Evolutionary conservation across 1,140 invertebrate species (phyloP).

Genomic region (Sweltsa coloradensis): DNA sequence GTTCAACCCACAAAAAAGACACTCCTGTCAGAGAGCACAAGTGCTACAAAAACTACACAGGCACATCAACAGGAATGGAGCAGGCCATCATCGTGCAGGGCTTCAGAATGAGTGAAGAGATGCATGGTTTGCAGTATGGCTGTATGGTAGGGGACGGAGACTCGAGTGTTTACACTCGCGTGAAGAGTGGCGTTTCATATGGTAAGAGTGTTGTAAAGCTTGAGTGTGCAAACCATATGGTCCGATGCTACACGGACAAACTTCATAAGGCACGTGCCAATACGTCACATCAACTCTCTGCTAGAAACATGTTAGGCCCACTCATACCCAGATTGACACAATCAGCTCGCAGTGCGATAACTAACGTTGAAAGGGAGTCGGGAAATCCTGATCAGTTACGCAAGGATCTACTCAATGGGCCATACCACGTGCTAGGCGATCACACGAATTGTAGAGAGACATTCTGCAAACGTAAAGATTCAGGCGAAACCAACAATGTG

Average conservation of each 20-base stretch:
- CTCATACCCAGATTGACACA: neutral
- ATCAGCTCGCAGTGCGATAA: neutral
- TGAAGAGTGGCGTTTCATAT: slow-evolving; percentile 4
- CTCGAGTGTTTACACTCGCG: slow-evolving; percentile 8
- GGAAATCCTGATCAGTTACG: neutral
- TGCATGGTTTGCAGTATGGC: neutral
- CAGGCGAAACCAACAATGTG: slow-evolving; percentile 1
- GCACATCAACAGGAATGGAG: slow-evolving; percentile 11
- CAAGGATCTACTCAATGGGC: neutral
- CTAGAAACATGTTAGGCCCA: neutral
- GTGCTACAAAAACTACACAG: slow-evolving; percentile 10
- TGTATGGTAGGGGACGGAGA: slow-evolving; percentile 4
- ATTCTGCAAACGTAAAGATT: slow-evolving; percentile 4
- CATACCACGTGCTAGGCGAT: neutral
- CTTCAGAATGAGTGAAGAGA: slow-evolving; percentile 6
- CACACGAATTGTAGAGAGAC: neutral
- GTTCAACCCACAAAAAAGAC: slow-evolving; percentile 1
- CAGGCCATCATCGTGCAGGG: slow-evolving; percentile 6
- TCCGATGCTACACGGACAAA: slow-evolving; percentile 1
- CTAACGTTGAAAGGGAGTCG: neutral
- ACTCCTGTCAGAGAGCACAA: neutral
- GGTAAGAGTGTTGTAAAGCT: slow-evolving; percentile 9
- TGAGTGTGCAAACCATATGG: slow-evolving; percentile 10
- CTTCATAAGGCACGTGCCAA: neutral
- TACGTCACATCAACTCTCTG: neutral